These are phyloP conservation scores for Fragum sueziense DNA, from an alignment of 2,888 invertebrate genomes.

Conservation along the genomic window DNA sequence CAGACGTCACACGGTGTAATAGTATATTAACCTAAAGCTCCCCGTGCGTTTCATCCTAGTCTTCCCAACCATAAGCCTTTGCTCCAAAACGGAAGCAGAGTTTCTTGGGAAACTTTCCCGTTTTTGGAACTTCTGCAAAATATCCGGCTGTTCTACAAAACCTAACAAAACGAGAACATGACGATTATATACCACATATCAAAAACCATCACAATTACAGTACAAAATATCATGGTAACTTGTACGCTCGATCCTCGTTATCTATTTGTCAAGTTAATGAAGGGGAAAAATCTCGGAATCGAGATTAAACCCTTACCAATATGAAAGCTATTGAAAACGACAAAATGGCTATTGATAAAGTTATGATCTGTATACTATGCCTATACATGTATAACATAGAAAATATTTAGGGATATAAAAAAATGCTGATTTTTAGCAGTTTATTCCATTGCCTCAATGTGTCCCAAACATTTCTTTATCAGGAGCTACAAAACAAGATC, in stretches of 20 bases:
- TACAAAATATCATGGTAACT: too few relatives aligned
- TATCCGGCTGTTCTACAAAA: constrained; percentile 75
- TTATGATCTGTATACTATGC: too few relatives aligned
- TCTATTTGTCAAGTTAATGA: too few relatives aligned
- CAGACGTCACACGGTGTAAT: constrained; percentile 49
- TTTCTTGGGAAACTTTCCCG: constrained; percentile 77
- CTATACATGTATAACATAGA: too few relatives aligned
- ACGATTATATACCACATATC: too few relatives aligned
- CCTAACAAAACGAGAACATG: constrained; percentile 57
- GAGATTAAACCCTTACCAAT: too few relatives aligned
- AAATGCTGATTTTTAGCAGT: background rate
- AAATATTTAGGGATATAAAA: background rate
- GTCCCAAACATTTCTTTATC: background rate
- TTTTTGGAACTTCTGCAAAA: constrained; percentile 74
- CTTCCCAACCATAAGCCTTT: constrained; percentile 89
- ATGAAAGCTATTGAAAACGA: too few relatives aligned
- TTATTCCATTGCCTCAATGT: background rate
- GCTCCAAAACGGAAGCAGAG: constrained; percentile 83
- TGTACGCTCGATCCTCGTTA: too few relatives aligned
- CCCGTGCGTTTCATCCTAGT: constrained; percentile 37
- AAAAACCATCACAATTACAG: too few relatives aligned
- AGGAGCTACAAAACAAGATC: background rate
- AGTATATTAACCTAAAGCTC: constrained; percentile 69
- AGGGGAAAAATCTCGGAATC: too few relatives aligned
- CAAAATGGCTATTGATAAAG: too few relatives aligned